Evolutionary conservation across 2,113 vertebrate genomes (phyloP), one percentile per base, ranked within the genome.

Genomic region (Danio rerio): DNA sequence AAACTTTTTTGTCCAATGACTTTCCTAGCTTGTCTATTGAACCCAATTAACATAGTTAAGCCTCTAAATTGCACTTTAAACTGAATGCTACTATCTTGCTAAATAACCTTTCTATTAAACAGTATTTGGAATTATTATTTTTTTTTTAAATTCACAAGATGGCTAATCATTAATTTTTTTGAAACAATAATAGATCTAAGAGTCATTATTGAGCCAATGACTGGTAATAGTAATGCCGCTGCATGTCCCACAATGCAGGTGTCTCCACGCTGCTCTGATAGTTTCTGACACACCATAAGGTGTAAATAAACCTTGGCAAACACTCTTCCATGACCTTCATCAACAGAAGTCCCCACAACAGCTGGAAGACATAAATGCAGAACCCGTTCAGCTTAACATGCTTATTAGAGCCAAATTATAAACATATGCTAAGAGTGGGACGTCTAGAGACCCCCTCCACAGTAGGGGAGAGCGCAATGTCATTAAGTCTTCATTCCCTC

Each of bases 401-500:
- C 72, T 74, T 80, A 77, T 85, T 72, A 79, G 50, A 72, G 85
- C 31, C 58, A 59, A 84, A 88, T 75, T 62, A 83, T 84, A 81
- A 84, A 75, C 81, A 86, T 87, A 82, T 83, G 85, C 69, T 65
- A 52, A 21, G 82, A 84, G 62, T 49, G 70, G 43, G 69, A 15
- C 0, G 43, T 63, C 11, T 15, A 58, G 21, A 78, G 83, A 77
- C 84, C 31, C 21, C 47, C 65, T 9, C 18, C 83, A 43, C 83
- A 65, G 45, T 63, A 42, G 56, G 56, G 81, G 82, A 86, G 77
- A 70, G 71, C 75, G 83, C 81, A 83, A 59, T 84, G 78, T 83
- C 77, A 81, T 84, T 85, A 87, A 81, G 78, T 69, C 77, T 70
- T 85, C 79, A 82, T 68, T 85, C 83, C 87, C 87, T 81, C 55